Conservation (phyloP, 2,113 vertebrate species). For the Picathartes gymnocephalus region DNA sequence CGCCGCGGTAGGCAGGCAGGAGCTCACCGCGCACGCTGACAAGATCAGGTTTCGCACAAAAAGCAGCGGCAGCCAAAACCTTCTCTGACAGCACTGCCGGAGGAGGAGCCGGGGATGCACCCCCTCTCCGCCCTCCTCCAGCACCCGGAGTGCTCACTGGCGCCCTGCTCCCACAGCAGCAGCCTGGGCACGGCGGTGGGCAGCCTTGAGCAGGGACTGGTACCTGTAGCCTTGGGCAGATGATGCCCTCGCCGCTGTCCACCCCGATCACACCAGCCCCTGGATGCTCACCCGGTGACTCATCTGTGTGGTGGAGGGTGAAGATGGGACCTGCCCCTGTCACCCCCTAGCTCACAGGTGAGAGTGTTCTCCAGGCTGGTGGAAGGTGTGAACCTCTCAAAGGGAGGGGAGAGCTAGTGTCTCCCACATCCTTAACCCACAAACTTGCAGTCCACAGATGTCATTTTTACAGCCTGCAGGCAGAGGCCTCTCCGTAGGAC, state of each 20-base stretch:
- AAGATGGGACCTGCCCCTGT: neutral
- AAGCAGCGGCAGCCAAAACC: slow-evolving; percentile 16
- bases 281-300: fast-evolving
- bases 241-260: fast-evolving
- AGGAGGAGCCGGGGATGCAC: neutral
- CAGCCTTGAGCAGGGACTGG: neutral
- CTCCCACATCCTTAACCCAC: neutral
- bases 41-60: slow-evolving; percentile 38
- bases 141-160: neutral
- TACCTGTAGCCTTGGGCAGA: fast-evolving
- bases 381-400: neutral
- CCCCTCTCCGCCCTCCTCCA: neutral
- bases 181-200: fast-evolving
- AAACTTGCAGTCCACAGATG: neutral
- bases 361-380: neutral
- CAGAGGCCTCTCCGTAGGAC: neutral
- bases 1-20: slow-evolving; percentile 10
- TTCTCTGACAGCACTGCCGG: neutral
- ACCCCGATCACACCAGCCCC: fast-evolving
- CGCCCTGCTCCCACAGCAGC: fast-evolving
- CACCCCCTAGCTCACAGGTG: neutral
- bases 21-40: neutral
- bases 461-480: neutral
- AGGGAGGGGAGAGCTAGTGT: neutral
- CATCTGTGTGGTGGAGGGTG: fast-evolving